A percentile compares a stretch with the other conserved stretches of the same genome.
Evolutionary conservation across 2,888 invertebrate species (phyloP).

Genomic region (Archips crataeganus): DNA sequence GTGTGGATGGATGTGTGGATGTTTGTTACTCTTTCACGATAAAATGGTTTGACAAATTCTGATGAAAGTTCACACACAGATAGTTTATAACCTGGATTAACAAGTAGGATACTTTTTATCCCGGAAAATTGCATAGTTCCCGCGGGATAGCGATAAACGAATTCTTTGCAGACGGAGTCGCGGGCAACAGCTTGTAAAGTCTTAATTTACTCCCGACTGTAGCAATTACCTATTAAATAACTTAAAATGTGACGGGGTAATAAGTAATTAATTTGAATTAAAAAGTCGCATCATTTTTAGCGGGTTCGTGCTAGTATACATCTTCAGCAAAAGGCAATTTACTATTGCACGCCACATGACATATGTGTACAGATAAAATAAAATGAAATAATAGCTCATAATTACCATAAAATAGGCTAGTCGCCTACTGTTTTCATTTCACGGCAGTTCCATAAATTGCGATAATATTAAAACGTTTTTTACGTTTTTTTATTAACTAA

Average conservation of each 20-base stretch:
- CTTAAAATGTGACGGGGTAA: not conserved
- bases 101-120: too few relatives aligned
- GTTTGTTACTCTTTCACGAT: too few relatives aligned
- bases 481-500: not conserved
- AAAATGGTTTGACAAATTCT: too few relatives aligned
- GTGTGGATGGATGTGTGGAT: too few relatives aligned
- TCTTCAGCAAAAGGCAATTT: constrained; percentile 15
- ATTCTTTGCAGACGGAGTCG: too few relatives aligned
- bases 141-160: too few relatives aligned
- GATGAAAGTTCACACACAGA: too few relatives aligned
- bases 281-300: not conserved
- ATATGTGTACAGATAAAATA: constrained; percentile 33
- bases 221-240: constrained; percentile 30
- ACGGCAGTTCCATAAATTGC: not conserved
- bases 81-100: too few relatives aligned
- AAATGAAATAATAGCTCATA: constrained; percentile 24
- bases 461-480: not conserved
- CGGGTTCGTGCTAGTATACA: not conserved
- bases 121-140: too few relatives aligned
- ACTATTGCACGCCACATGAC: constrained; percentile 5
- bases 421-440: constrained; percentile 38
- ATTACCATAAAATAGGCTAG: constrained; percentile 44
- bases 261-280: not conserved
- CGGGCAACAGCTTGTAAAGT: not conserved
- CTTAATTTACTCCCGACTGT: not conserved